phyloP scores from a whole-genome alignment of 2,113 vertebrate species.

The Dascyllus trimaculatus region DNA sequence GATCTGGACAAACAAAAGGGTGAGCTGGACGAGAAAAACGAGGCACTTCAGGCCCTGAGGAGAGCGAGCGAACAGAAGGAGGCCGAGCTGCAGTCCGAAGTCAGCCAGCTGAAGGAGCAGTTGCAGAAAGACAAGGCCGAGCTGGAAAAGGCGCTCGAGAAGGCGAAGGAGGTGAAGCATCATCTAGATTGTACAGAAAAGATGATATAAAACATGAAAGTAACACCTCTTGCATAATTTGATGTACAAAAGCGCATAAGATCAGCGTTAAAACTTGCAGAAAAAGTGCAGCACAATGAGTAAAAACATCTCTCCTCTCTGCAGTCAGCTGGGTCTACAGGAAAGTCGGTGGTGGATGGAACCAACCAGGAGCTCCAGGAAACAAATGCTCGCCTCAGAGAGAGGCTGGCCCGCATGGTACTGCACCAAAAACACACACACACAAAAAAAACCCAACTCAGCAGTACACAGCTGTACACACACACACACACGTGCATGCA shows the following conservation, averaged over 20 bases:
- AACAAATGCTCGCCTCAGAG: slow-evolving; percentile 73
- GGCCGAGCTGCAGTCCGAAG: slow-evolving; percentile 76
- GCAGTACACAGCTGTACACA: slow-evolving; percentile 2
- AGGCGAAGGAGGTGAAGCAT: slow-evolving; percentile 69
- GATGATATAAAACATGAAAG: background rate
- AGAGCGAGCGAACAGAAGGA: slow-evolving; percentile 82
- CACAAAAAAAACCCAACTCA: background rate
- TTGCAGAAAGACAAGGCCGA: slow-evolving; percentile 78
- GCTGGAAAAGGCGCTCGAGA: slow-evolving; percentile 77
- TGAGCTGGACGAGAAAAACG: slow-evolving; percentile 75
- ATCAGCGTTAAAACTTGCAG: background rate
- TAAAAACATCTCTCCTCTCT: background rate
- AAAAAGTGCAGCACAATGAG: background rate
- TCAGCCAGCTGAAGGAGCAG: slow-evolving; percentile 81
- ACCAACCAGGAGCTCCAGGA: slow-evolving; percentile 66
- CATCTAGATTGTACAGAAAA: background rate
- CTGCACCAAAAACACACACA: background rate
- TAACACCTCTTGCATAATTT: background rate
- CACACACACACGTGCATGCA: no score
- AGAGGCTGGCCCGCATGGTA: slow-evolving; percentile 82
- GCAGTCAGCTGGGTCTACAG: slow-evolving; percentile 79
- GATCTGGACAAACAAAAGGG: slow-evolving; percentile 81
- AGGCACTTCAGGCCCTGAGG: slow-evolving; percentile 83
- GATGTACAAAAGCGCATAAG: background rate
- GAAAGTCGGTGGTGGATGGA: slow-evolving; percentile 69